Percentiles rank a stretch among this genome's conserved stretches.
phyloP scores from a whole-genome alignment of 2,888 invertebrate species.

The Tryphoninae sp. region DNA sequence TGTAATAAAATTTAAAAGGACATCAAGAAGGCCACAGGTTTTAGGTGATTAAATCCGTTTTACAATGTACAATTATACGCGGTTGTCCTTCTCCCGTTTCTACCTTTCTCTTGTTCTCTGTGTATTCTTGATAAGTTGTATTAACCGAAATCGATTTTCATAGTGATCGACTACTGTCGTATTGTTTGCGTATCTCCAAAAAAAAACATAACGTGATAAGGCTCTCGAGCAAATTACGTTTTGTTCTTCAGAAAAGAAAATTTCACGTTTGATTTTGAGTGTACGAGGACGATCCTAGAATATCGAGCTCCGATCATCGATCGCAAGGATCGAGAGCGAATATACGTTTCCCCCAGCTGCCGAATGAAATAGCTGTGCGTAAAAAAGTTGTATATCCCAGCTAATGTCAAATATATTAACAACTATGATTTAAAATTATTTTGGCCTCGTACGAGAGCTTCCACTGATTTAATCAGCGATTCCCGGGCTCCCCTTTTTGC shows the following conservation, averaged over 20 bases:
- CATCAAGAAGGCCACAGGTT: conserved; percentile 57
- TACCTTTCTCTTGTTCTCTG: conserved; percentile 10
- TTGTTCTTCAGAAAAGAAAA: neutral
- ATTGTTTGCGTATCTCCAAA: neutral
- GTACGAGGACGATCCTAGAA: conserved; percentile 57
- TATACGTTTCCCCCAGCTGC: conserved; percentile 21
- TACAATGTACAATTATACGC: neutral
- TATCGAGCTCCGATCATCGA: conserved; percentile 58
- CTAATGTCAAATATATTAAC: neutral
- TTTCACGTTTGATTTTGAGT: conserved; percentile 12
- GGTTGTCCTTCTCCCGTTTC: neutral
- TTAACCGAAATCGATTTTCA: conserved; percentile 7
- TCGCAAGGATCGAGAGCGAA: conserved; percentile 47
- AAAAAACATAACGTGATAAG: neutral
- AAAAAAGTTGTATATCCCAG: conserved; percentile 11
- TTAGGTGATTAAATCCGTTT: conserved; percentile 35
- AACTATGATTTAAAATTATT: conserved; percentile 40
- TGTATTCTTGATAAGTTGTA: conserved; percentile 46
- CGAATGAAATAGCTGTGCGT: conserved; percentile 22
- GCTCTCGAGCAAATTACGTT: conserved; percentile 3
- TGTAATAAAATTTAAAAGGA: conserved; percentile 32
- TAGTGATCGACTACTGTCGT: conserved; percentile 2
- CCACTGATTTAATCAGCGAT: conserved; percentile 50
- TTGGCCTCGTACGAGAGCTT: conserved; percentile 57
- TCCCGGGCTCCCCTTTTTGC: conserved; percentile 64